A percentile compares a stretch with the other conserved stretches of the same genome.
Evolutionary conservation across 2,888 invertebrate genomes (phyloP).

Genomic region (Melipona beecheii): DNA sequence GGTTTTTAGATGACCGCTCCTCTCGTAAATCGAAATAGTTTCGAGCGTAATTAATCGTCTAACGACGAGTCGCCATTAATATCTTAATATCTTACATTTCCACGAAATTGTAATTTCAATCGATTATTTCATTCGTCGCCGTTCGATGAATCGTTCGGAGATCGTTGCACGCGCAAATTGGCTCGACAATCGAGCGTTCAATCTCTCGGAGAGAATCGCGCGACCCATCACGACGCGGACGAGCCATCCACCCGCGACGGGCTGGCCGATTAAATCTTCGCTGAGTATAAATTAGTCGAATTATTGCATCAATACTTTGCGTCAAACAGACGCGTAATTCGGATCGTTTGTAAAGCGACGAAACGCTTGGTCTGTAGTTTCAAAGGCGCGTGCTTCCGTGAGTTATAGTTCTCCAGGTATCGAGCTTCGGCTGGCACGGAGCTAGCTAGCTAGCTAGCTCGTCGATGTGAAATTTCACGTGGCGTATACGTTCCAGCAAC

Average conservation of each 20-base stretch:
- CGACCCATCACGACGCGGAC: neutral
- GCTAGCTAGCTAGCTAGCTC: neutral
- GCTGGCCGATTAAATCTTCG: neutral
- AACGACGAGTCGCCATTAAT: neutral
- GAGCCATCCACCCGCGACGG: no score
- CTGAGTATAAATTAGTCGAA: conserved; percentile 1
- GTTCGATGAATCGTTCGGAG: neutral
- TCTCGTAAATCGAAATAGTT: neutral
- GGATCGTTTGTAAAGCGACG: conserved; percentile 19
- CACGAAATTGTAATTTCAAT: neutral
- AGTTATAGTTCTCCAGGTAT: conserved; percentile 3
- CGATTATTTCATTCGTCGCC: neutral
- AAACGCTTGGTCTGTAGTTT: conserved; percentile 12
- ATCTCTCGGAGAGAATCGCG: neutral
- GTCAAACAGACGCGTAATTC: no score
- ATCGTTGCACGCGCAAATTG: neutral
- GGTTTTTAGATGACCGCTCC: neutral
- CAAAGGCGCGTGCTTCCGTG: neutral
- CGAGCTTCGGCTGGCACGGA: neutral
- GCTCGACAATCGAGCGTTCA: neutral
- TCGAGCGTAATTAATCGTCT: neutral
- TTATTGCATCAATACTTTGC: no score
- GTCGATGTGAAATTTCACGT: neutral
- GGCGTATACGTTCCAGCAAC: no score
- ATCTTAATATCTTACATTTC: neutral